Percentiles rank a stretch among this genome's conserved stretches.
Evolutionary conservation across 2,797 vertebrate genomes (phyloP).

Genomic region (Loris lydekkerianus): DNA sequence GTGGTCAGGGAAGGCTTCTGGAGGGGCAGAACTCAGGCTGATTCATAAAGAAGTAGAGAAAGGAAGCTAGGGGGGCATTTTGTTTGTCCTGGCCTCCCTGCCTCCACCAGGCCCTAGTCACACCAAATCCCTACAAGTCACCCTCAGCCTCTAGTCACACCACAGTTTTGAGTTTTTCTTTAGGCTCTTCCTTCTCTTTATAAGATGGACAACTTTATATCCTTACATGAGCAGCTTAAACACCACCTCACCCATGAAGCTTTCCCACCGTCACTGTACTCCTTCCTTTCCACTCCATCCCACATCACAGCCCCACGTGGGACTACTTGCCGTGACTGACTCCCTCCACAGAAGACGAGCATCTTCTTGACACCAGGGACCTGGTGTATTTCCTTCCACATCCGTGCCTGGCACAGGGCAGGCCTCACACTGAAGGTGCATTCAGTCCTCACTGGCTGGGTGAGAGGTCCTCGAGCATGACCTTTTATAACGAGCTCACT

Average conservation of each 20-base stretch:
- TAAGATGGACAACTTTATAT: neutral
- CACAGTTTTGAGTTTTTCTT: neutral
- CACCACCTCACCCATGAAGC: neutral
- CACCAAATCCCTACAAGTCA: fast-evolving
- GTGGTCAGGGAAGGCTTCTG: neutral
- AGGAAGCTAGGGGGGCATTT: neutral
- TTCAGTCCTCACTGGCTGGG: neutral
- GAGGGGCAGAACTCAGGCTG: neutral
- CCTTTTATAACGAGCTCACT: neutral
- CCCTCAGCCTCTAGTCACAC: neutral
- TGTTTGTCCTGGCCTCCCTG: neutral
- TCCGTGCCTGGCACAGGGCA: neutral
- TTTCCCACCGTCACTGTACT: neutral
- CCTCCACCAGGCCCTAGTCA: neutral
- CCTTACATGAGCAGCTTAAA: neutral
- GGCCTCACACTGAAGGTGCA: neutral
- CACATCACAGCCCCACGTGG: fast-evolving
- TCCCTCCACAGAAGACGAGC: neutral
- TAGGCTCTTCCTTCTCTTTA: neutral
- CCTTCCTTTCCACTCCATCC: neutral
- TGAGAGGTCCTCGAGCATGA: neutral
- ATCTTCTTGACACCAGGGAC: neutral
- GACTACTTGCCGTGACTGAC: fast-evolving
- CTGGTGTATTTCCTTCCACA: neutral
- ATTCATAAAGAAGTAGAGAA: neutral